Conservation (phyloP, 2,888 invertebrate species). For the Mythimna impura region DNA sequence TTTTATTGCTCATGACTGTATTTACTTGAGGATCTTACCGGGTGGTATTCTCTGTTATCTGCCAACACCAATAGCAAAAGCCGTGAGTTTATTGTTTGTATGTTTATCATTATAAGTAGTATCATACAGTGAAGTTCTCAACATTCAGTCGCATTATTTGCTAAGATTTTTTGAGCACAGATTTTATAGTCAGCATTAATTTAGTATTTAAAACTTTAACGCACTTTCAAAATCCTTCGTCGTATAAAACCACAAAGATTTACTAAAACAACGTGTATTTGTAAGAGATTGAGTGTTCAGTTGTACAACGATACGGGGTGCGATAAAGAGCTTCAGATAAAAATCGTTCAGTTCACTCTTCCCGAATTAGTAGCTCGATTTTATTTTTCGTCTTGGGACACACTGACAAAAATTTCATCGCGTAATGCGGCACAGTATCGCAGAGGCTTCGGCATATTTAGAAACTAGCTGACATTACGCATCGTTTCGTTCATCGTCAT, state of each 20-base stretch:
- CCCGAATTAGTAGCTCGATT: conserved; percentile 32
- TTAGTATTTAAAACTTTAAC: not conserved
- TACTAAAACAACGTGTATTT: conserved; percentile 31
- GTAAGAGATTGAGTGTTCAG: conserved; percentile 26
- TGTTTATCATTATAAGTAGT: not conserved
- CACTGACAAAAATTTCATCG: not conserved
- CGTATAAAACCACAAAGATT: not conserved
- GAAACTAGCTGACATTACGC: no score
- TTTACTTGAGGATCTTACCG: no score
- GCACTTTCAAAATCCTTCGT: not conserved
- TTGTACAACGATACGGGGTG: conserved; percentile 28
- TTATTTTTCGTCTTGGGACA: conserved; percentile 11
- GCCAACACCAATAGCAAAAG: not conserved
- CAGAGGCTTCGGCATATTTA: not conserved
- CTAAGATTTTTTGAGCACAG: not conserved
- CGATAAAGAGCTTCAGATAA: conserved; percentile 24
- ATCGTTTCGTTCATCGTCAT: no score
- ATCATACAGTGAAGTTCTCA: not conserved
- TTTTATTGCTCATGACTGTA: no score
- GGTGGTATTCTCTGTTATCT: no score
- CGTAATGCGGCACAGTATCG: not conserved
- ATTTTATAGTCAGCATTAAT: not conserved
- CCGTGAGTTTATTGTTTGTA: not conserved
- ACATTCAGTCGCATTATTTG: not conserved
- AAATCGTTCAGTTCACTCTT: conserved; percentile 27